Conservation (phyloP, 2,888 invertebrate genomes). For the Athalia cordata region DNA sequence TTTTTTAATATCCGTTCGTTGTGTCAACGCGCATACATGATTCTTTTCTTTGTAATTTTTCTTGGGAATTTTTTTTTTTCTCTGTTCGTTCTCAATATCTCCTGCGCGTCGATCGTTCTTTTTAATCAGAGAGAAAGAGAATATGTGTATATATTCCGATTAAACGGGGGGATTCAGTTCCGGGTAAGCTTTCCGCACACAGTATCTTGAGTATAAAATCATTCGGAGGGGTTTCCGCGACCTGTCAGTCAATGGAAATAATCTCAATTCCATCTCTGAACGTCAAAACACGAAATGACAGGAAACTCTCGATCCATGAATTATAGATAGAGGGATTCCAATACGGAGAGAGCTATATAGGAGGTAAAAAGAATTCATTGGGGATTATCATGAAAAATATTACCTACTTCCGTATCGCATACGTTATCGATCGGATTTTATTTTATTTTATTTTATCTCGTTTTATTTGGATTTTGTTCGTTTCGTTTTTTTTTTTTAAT, state of each 20-base stretch:
- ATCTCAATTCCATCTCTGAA: conserved; percentile 8
- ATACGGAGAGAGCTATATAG: not conserved
- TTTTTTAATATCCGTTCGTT: no score
- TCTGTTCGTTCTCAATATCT: no score
- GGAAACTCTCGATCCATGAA: conserved; percentile 15
- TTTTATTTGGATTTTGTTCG: not conserved
- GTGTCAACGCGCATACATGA: no score
- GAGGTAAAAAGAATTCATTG: not conserved
- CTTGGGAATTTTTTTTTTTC: no score
- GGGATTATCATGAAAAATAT: conserved; percentile 15
- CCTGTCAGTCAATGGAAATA: conserved; percentile 9
- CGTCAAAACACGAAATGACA: conserved; percentile 31
- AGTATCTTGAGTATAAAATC: not conserved
- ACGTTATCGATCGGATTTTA: not conserved
- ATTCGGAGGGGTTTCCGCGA: not conserved
- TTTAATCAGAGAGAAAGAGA: no score
- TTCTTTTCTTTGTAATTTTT: no score
- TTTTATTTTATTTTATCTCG: not conserved
- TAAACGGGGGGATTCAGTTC: no score
- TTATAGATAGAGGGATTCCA: conserved; percentile 12
- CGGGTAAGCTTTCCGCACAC: no score
- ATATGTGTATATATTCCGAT: no score
- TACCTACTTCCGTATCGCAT: not conserved
- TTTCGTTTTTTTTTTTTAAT: not conserved
- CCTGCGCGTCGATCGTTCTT: no score